Base-by-base conservation (phyloP, 1,140 invertebrate species). In the Macrostomum lignano region DNA sequence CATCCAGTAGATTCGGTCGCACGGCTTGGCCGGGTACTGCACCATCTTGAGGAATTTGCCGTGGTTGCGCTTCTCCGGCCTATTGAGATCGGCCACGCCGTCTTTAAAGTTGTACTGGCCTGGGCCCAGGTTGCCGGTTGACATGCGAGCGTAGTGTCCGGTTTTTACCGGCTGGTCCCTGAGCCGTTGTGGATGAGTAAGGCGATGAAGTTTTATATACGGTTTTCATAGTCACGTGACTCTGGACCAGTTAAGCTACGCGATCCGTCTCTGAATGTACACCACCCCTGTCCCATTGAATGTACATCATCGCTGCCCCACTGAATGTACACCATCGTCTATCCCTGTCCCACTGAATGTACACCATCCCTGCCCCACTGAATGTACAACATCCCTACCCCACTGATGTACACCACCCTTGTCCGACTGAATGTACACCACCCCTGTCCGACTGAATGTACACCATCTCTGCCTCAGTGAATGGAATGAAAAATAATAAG, bases 91-190 rank as follows among this genome's bases (percentile, higher is more conserved):
- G 15, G 26, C 19, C 4, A 28, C 19, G 9, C 15, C 15, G 15
- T 28, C 26, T 28, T 28, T 28, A 9, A 15, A 17, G 7, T 28
- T 14, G 19, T 28, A 28, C 19, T 28, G 26, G 15, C 26, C 26
- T 7, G 26, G 26, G 9, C 26, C 26, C 15, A 28, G 26, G 15
- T 28, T 17, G 26, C 19, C 14, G 9, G 26, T 17, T 5, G 26
- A 17, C 26, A n/a, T n/a, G n/a, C n/a, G n/a, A n/a, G n/a, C n/a
- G n/a, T n/a, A n/a, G n/a, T n/a, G n/a, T n/a, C n/a, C n/a, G n/a
- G n/a, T n/a, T n/a, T n/a, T n/a, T 28, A 28, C 19, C 26, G 19
- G 15, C 14, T 28, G 26, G 26, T 28, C 19, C 19, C 26, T 28
- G 4, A 28, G 19, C 19, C 5, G 19, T 5, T 9, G 26, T 3